phyloP scores from a whole-genome alignment of 53 echinoderm and acorn worm genomes.

The Hippasteria phrygiana region DNA sequence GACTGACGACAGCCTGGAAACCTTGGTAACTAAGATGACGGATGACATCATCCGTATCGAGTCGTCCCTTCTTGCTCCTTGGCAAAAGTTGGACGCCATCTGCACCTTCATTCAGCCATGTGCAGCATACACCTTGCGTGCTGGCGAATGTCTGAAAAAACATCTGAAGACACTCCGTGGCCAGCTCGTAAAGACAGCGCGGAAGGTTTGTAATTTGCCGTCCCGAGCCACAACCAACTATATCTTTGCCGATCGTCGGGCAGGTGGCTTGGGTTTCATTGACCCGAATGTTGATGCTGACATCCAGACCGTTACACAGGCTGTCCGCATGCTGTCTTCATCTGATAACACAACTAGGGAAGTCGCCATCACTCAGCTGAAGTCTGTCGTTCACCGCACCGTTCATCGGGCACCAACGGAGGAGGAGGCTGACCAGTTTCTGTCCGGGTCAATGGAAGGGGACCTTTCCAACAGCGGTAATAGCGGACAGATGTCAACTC shows the following conservation, averaged over 20 bases:
- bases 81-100: constrained; percentile 51
- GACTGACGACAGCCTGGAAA: neutral
- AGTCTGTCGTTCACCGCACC: too few relatives aligned
- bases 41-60: constrained; percentile 20
- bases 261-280: constrained; percentile 29
- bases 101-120: constrained; percentile 32
- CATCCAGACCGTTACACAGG: constrained; percentile 30
- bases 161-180: neutral
- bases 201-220: constrained; percentile 17
- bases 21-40: constrained; percentile 11
- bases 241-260: constrained; percentile 9
- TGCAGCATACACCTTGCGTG: neutral
- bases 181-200: constrained; percentile 7
- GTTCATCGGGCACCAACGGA: too few relatives aligned
- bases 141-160: constrained; percentile 28
- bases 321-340: constrained; percentile 29
- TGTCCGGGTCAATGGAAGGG: too few relatives aligned
- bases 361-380: too few relatives aligned
- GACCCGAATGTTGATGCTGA: constrained; percentile 43
- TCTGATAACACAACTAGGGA: constrained; percentile 3
- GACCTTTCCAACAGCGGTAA: too few relatives aligned
- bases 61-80: constrained; percentile 41
- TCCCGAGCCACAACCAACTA: constrained; percentile 19
- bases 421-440: too few relatives aligned
- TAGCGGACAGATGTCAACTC: too few relatives aligned